Evolutionary conservation across 2,888 invertebrate species (phyloP), one percentile per base, ranked within the genome.

Genomic region (Tetranychus truncatus): DNA sequence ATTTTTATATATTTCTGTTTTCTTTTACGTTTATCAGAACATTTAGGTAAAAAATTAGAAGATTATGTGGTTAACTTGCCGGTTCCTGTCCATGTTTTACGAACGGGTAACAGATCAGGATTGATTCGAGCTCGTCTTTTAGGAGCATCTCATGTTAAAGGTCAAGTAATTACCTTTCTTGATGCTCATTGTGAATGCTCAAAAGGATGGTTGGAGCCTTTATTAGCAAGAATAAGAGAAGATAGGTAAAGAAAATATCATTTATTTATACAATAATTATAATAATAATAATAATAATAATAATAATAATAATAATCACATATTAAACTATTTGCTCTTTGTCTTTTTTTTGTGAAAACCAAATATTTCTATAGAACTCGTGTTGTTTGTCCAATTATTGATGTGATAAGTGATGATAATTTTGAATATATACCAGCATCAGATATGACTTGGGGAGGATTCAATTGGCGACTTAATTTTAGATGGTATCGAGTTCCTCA

Each of bases 381-480:
- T 0, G 95, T 99, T 72, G 96, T 95, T 6, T 95, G 96, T 83
- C 97, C 99, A 9, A 95, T 99, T 80, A 97, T 99, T 80, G 99
- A 99, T 84, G 95, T 99, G 76, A 97, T 99, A 81, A 95, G 94
- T 72, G 97, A 99, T 83, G 96, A 97, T 81, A 94, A 94, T 6
- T 99, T 99, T 84, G 96, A 97, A 84, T 99, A 99, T 85, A 93
- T 97, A 78, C 92, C 95, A 74, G 97, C 97, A 1, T 95, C 95
- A 1, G 97, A 99, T 83, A 95, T 95, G 89, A 99, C 97, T 0
- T 99, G 97, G 96, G 97, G 97, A 78, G 97, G 97, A 44, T 99
- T 99, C 85, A 99, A 97, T 85, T 97, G 97, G 97, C 96, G 96
- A 84, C 87, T 99, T 75, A 97, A 97, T 85, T 99, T 74, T 34